phyloP scores from a whole-genome alignment of 2,888 invertebrate genomes.

The Mystacides longicornis region DNA sequence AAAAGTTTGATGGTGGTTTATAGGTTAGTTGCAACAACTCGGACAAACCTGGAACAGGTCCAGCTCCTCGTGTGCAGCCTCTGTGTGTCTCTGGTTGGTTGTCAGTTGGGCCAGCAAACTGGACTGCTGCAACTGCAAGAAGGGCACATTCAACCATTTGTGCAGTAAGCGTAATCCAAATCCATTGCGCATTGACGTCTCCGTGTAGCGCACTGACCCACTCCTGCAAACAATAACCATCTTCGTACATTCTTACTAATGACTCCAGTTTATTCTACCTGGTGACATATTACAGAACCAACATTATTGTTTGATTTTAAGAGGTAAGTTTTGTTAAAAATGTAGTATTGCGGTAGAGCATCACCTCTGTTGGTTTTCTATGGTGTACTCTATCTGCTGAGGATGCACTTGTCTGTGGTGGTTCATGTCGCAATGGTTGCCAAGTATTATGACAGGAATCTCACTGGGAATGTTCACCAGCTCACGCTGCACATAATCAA shows the following conservation, averaged over 20 bases:
- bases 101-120: constrained; percentile 77
- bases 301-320: too few relatives aligned
- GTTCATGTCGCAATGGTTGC: constrained; percentile 96
- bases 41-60: constrained; percentile 60
- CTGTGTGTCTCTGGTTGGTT: constrained; percentile 74
- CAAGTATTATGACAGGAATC: constrained; percentile 79
- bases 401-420: constrained; percentile 80
- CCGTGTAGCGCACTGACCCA: constrained; percentile 75
- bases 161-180: constrained; percentile 88
- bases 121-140: constrained; percentile 80
- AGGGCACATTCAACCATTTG: constrained; percentile 92
- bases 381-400: constrained; percentile 44
- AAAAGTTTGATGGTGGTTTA: too few relatives aligned
- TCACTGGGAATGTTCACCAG: constrained; percentile 70
- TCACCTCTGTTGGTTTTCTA: constrained; percentile 41
- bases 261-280: neutral
- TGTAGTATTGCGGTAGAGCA: too few relatives aligned
- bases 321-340: too few relatives aligned
- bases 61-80: constrained; percentile 65
- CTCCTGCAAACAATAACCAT: constrained; percentile 38
- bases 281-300: neutral
- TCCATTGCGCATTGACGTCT: constrained; percentile 92
- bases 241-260: neutral
- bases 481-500: constrained; percentile 88
- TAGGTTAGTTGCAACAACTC: too few relatives aligned